Evolutionary conservation across 1,140 invertebrate genomes (phyloP).

Genomic region (Lepidurus apus): DNA sequence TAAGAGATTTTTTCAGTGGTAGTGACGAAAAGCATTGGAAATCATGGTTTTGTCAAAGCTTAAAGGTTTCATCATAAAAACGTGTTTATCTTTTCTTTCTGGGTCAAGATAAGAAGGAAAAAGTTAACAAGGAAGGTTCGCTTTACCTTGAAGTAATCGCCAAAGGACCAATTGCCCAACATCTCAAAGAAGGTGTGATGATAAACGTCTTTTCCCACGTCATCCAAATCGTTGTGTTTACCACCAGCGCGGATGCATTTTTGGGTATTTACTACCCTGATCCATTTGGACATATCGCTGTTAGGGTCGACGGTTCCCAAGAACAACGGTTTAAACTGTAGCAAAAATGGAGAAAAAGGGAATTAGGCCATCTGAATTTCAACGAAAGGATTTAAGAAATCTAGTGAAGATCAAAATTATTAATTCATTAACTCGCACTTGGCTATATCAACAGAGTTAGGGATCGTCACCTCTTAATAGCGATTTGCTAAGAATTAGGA

Average conservation of each 20-base stretch:
- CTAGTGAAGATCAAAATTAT: not conserved
- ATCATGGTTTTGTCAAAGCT: not conserved
- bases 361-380: not conserved
- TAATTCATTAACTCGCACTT: not conserved
- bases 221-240: slow-evolving; percentile 98
- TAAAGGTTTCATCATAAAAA: not conserved
- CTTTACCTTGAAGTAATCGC: slow-evolving; percentile 93
- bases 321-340: slow-evolving; percentile 95
- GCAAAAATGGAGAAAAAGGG: slow-evolving; percentile 36
- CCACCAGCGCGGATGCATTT: slow-evolving; percentile 99
- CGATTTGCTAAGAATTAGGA: not conserved
- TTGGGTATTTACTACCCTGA: slow-evolving; percentile 84
- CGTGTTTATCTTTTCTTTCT: not conserved
- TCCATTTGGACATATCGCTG: slow-evolving; percentile 85
- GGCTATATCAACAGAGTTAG: not conserved
- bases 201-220: slow-evolving; percentile 99
- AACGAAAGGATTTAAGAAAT: slow-evolving; percentile 5
- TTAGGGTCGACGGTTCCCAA: slow-evolving; percentile 92
- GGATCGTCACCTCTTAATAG: not conserved
- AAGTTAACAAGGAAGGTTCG: not conserved
- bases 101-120: not conserved
- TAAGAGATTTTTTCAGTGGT: not conserved
- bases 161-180: slow-evolving; percentile 99
- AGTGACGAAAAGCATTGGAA: slow-evolving; percentile 15
- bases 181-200: slow-evolving; percentile 99